Base-by-base conservation (phyloP, 1,140 invertebrate species). In the Brachionus koreanus region DNA sequence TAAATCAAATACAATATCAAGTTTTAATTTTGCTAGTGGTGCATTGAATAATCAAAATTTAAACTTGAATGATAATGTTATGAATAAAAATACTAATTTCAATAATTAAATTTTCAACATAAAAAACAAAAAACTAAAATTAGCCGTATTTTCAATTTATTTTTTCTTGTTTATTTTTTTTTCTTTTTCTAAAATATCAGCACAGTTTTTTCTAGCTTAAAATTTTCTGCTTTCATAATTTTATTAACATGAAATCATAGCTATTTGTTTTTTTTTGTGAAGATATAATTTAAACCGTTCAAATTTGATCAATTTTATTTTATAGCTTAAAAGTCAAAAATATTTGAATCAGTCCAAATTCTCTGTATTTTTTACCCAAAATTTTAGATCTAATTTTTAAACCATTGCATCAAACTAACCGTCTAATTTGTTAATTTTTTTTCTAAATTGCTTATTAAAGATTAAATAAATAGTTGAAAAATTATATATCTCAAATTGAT, bases 401-500 rank as follows among this genome's bases (percentile, higher is more conserved):
- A 37, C 33, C 33, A 33, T 65, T 63, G 57, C 57, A 23, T 63
- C 49, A 9, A 57, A 57, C 19, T 69, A 10, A 69, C 65, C 29
- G 65, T 69, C 10, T 69, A 37, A 69, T 69, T 57, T 57, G 49
- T 19, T 57, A 19, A 57, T 57, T 69, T 69, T 69, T 39, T 39
- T 69, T 67, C n/a, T 67, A 33, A 67, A 42, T 16, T 69, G 1
- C 65, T 19, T 39, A 39, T 69, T 6, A 69, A 69, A 69, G 33
- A 33, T 69, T 37, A 37, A 69, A 37, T 37, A 69, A 69, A 69
- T 23, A 69, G 65, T 69, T 69, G 65, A 69, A 69, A 69, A 69
- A 69, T 29, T 29, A 29, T 29, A 69, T 16, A 5, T 69, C 3
- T 39, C 13, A 9, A 39, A 19, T 39, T 69, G 33, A 37, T 37